Conservation (phyloP, 2,888 invertebrate species). For the Ashinkailepas kermadecensis region DNA sequence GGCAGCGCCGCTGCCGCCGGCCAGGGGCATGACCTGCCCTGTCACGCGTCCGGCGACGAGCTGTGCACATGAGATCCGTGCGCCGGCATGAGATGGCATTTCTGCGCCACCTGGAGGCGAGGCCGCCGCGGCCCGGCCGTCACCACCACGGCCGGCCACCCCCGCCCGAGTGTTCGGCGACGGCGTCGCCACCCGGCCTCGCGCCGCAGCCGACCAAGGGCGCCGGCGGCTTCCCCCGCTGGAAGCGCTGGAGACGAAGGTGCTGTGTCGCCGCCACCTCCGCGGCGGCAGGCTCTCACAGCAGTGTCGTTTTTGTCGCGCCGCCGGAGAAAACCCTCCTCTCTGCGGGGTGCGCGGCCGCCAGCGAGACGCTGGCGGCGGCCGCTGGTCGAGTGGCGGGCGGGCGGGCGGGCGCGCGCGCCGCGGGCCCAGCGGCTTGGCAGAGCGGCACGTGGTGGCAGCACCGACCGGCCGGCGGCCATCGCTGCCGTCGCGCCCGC, state of each 20-base stretch:
- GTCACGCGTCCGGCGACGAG: neutral
- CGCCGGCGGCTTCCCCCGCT: neutral
- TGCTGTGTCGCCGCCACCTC: neutral
- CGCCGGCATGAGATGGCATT: constrained; percentile 10
- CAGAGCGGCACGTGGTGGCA: neutral
- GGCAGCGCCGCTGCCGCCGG: neutral
- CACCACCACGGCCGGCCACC: neutral
- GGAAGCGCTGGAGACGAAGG: constrained; percentile 17
- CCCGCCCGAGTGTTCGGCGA: neutral
- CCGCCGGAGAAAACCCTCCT: too few relatives aligned
- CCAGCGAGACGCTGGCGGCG: neutral
- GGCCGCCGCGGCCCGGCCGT: constrained; percentile 37
- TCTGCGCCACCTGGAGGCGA: neutral
- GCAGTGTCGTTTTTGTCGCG: too few relatives aligned
- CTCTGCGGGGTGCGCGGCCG: neutral
- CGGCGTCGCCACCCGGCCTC: constrained; percentile 49
- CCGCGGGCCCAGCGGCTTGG: neutral
- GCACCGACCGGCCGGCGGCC: constrained; percentile 17
- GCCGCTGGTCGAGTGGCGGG: neutral
- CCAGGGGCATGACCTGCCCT: neutral
- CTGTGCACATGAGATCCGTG: neutral
- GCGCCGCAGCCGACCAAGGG: constrained; percentile 47
- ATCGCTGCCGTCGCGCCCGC: neutral
- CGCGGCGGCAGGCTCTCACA: neutral
- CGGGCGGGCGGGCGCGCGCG: too few relatives aligned